Evolutionary conservation across 2,888 invertebrate species (phyloP).

Genomic region (Ichneumoninae sp.): DNA sequence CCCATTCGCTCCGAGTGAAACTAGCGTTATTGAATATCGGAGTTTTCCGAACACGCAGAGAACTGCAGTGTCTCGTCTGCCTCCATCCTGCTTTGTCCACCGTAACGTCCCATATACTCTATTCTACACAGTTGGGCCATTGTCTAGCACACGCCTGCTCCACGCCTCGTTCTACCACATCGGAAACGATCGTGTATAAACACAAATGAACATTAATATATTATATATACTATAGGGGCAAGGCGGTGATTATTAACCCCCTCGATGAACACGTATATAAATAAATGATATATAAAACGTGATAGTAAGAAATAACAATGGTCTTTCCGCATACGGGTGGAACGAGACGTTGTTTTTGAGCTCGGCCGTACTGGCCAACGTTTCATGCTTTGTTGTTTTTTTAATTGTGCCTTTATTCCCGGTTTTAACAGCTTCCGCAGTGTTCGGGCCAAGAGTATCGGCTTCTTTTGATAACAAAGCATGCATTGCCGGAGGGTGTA

Average conservation of each 20-base stretch:
- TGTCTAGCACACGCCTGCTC: background rate
- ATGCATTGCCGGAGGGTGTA: background rate
- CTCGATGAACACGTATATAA: background rate
- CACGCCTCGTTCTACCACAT: slow-evolving; percentile 1
- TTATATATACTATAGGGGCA: background rate
- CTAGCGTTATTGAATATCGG: slow-evolving; percentile 42
- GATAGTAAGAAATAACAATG: background rate
- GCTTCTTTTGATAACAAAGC: background rate
- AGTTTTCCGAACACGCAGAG: slow-evolving; percentile 22
- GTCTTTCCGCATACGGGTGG: background rate
- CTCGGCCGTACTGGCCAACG: background rate
- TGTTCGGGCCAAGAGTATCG: background rate
- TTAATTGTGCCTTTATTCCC: background rate
- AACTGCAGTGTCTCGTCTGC: background rate
- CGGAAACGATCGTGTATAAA: background rate
- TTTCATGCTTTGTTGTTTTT: background rate
- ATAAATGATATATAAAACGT: background rate
- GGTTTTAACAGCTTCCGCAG: background rate
- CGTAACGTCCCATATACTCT: background rate
- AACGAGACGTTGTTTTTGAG: background rate
- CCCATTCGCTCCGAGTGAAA: slow-evolving; percentile 3
- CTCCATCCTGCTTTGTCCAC: background rate
- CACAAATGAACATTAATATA: background rate
- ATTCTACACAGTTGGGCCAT: background rate
- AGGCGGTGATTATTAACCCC: background rate